These are phyloP conservation scores for Leptosomus discolor DNA, from an alignment of 2,113 vertebrate genomes.

Conservation along the genomic window DNA sequence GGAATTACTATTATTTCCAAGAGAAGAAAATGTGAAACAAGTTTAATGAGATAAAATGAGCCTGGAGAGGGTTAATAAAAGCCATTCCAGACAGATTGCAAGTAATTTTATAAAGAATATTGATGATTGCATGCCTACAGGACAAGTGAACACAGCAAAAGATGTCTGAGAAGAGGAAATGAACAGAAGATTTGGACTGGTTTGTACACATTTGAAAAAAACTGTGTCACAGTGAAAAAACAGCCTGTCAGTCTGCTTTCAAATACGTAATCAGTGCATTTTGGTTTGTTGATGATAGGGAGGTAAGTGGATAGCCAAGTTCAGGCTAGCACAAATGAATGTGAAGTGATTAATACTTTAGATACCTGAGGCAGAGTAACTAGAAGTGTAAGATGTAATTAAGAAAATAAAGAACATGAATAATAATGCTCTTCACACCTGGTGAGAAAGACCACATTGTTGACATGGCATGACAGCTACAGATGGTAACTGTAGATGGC, in stretches of 20 bases:
- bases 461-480: background rate
- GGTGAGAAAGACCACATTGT: background rate
- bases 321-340: background rate
- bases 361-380: background rate
- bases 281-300: background rate
- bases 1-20: background rate
- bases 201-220: background rate
- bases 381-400: constrained; percentile 32
- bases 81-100: background rate
- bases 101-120: background rate
- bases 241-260: background rate
- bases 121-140: background rate
- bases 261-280: background rate
- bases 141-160: background rate
- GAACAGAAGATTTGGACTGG: background rate
- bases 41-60: background rate
- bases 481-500: background rate
- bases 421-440: background rate
- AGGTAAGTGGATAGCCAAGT: background rate
- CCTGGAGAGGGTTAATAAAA: background rate
- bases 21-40: background rate
- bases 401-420: constrained; percentile 36
- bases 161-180: background rate
- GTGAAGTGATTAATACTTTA: constrained; percentile 49
- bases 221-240: background rate